Evolutionary conservation across 2,888 invertebrate species (phyloP), one percentile per base, ranked within the genome.

Genomic region (Leptopilina myrica): DNA sequence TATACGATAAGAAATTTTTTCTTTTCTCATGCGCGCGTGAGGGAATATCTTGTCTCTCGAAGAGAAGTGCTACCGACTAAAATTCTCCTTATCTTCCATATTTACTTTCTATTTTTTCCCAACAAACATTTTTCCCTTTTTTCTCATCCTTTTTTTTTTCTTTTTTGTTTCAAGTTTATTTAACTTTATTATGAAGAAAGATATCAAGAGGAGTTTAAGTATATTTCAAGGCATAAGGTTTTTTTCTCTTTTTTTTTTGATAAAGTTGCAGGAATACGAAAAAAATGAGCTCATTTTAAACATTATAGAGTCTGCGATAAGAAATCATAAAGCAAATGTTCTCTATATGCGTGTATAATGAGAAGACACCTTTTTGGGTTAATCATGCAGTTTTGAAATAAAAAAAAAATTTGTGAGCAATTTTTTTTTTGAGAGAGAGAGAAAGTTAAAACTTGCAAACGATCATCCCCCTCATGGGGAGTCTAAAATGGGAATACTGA

Each of bases 401-500:
- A 87, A 49, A 87, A 87, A 88, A 87, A 89, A 88, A 88, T 85
- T 84, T 87, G 20, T 20, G 20, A 20, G 20, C 20, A 20, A 20
- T 1, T 20, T 20, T 20, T 20, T 20, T 20, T 20, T 20, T 20
- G 0, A 1, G 20, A 20, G 20, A 20, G 20, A 20, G 20, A 20
- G 20, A 33, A 49, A 87, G 86, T 88, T 87, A 89, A 88, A 88
- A 85, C 84, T 87, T 88, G 88, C 89, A 86, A 89, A 88, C 87
- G 87, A 86, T 86, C 83, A 79, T n/a, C 40, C 69, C 66, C 69
- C 69, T 69, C 81, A 64, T 78, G 82, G 80, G 82, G 80, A 88
- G 87, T 84, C 76, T 83, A 86, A 87, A 33, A 90, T 90, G 90
- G 90, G 90, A 49, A 90, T 89, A 90, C 88, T 81, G 86, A 88